phyloP scores from a whole-genome alignment of 1,140 invertebrate species.

The Formica exsecta region DNA sequence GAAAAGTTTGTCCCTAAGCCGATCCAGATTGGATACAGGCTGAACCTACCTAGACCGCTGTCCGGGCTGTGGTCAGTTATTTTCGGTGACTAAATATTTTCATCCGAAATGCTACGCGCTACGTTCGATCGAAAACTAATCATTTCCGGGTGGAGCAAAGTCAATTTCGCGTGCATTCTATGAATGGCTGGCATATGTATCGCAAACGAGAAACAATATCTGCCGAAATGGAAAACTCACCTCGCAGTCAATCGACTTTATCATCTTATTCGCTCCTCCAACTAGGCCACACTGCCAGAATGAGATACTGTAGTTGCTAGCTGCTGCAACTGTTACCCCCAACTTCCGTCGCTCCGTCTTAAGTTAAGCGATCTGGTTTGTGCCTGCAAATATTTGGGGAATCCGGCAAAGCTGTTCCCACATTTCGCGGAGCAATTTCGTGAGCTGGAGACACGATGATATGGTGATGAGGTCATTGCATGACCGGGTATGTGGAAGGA shows the following conservation, averaged over 20 bases:
- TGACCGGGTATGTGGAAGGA: background rate
- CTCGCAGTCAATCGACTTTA: conserved; percentile 15
- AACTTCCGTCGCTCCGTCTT: conserved; percentile 25
- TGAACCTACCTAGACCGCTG: background rate
- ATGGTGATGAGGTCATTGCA: conserved; percentile 15
- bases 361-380: conserved; percentile 22
- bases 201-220: conserved; percentile 15
- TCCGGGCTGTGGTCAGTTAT: background rate
- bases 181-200: background rate
- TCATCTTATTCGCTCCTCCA: conserved; percentile 19
- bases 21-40: background rate
- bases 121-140: conserved; percentile 45
- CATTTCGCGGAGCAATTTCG: conserved; percentile 7
- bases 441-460: background rate
- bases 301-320: background rate
- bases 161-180: conserved; percentile 23
- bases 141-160: background rate
- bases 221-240: conserved; percentile 25
- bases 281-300: conserved; percentile 23
- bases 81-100: background rate
- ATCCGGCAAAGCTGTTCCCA: conserved; percentile 2
- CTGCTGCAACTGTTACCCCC: conserved; percentile 5
- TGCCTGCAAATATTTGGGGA: conserved; percentile 48
- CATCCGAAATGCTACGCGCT: background rate
- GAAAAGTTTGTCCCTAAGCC: background rate